Percentiles rank a stretch among this genome's conserved stretches.
Conservation (phyloP, 35 echinoderm and acorn worm genomes). For the Nesometra sesokonis region DNA sequence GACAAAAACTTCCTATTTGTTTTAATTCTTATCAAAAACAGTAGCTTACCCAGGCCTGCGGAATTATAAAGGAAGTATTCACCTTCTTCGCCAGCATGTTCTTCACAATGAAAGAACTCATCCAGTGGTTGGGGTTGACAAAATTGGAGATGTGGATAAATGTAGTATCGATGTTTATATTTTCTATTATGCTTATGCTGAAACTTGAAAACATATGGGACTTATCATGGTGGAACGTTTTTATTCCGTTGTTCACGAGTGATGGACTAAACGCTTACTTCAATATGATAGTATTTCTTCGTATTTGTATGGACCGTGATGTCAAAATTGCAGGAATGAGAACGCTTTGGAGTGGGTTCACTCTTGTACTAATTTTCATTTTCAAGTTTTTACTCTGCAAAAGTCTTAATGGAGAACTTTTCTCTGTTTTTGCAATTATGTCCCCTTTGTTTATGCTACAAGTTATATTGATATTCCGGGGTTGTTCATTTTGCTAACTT, state of each 20-base stretch:
- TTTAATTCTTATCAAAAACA: too few species aligned
- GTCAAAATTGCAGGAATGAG: slow-evolving; percentile 49
- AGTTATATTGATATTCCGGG: slow-evolving; percentile 31
- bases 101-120: slow-evolving; percentile 77
- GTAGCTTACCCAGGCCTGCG: neutral
- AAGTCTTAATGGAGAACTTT: slow-evolving; percentile 29
- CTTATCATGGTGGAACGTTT: slow-evolving; percentile 79
- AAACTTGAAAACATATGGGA: slow-evolving; percentile 48
- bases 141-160: slow-evolving; percentile 95
- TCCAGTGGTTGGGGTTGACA: slow-evolving; percentile 87
- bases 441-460: slow-evolving; percentile 46
- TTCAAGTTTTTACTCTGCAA: slow-evolving; percentile 90
- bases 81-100: slow-evolving; percentile 40
- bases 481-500: slow-evolving; percentile 18
- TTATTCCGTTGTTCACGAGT: slow-evolving; percentile 74
- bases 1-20: neutral
- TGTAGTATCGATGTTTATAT: slow-evolving; percentile 55
- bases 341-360: slow-evolving; percentile 73
- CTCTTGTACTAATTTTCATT: slow-evolving; percentile 60
- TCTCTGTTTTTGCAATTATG: slow-evolving; percentile 37
- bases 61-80: neutral
- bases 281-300: slow-evolving; percentile 74
- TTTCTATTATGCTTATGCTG: slow-evolving; percentile 67
- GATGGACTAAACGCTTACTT: slow-evolving; percentile 89
- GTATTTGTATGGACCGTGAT: slow-evolving; percentile 55